phyloP scores from a whole-genome alignment of 2,113 vertebrate genomes.

The Leucoraja erinaceus region DNA sequence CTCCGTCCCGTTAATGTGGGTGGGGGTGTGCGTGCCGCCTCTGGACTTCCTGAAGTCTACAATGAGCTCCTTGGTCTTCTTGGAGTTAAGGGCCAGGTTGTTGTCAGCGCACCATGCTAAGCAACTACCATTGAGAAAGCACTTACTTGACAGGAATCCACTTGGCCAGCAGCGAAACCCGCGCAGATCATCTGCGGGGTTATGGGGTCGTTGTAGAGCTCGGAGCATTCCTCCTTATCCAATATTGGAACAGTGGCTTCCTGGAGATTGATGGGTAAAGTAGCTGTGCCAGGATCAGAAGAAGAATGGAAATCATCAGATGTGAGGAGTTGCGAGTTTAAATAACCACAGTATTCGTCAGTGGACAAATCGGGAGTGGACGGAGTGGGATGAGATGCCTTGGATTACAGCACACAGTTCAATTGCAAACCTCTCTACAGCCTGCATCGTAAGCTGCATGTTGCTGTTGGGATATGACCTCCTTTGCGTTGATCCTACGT shows the following conservation, averaged over 20 bases:
- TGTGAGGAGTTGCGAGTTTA: background rate
- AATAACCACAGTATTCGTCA: background rate
- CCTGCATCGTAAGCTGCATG: background rate
- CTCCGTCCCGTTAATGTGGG: too few species aligned
- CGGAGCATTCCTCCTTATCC: constrained; percentile 70
- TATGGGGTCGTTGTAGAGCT: constrained; percentile 68
- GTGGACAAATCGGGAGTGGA: background rate
- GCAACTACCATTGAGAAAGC: background rate
- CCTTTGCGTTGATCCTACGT: background rate
- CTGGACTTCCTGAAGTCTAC: too few species aligned
- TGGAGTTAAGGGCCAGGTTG: too few species aligned
- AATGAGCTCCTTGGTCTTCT: too few species aligned
- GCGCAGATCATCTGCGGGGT: constrained; percentile 87
- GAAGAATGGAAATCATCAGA: background rate
- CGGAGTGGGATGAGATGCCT: background rate
- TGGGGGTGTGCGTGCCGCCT: too few species aligned
- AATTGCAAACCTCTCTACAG: background rate
- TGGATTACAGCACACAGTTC: too few species aligned
- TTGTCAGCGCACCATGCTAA: too few species aligned
- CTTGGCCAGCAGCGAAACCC: constrained; percentile 82
- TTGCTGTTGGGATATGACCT: background rate
- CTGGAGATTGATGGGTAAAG: constrained; percentile 63
- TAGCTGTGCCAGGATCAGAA: constrained; percentile 43
- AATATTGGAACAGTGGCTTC: constrained; percentile 85
- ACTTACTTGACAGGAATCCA: constrained; percentile 89